Evolutionary conservation across 2,797 vertebrate species (phyloP).

Genomic region (Hyperoplus lanceolatus): DNA sequence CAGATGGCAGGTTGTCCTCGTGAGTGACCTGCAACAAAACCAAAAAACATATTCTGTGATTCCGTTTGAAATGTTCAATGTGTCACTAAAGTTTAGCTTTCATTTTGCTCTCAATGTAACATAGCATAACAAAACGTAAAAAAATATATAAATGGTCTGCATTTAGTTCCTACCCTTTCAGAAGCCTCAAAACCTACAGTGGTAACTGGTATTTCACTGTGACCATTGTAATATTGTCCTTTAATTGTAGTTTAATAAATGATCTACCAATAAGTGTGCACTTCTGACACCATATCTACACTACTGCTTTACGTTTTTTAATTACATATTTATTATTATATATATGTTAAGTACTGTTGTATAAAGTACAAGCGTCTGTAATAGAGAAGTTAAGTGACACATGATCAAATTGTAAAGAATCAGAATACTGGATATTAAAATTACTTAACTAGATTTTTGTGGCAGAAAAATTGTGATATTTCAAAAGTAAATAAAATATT

Average conservation of each 20-base stretch:
- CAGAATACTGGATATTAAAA: not conserved
- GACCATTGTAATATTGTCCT: not conserved
- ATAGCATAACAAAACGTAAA: conserved; percentile 39
- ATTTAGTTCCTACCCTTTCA: conserved; percentile 10
- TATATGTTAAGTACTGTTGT: not conserved
- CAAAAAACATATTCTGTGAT: conserved; percentile 53
- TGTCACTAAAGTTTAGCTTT: conserved; percentile 45
- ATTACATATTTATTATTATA: not conserved
- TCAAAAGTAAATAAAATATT: not conserved
- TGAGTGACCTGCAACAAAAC: conserved; percentile 87
- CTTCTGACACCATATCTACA: not conserved
- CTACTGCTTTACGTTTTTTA: not conserved
- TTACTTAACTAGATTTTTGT: not conserved
- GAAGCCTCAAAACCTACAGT: conserved; percentile 12
- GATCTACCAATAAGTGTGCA: not conserved
- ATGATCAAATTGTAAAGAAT: not conserved
- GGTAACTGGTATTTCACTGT: not conserved
- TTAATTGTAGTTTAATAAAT: not conserved
- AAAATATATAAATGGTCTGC: conserved; percentile 27
- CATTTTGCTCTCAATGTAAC: conserved; percentile 35
- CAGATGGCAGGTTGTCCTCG: conserved; percentile 88
- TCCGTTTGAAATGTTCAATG: conserved; percentile 53
- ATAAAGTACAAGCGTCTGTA: not conserved
- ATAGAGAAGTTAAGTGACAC: not conserved
- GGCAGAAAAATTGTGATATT: not conserved